Conservation (phyloP, 2,797 vertebrate species). For the Poecilia picta region DNA sequence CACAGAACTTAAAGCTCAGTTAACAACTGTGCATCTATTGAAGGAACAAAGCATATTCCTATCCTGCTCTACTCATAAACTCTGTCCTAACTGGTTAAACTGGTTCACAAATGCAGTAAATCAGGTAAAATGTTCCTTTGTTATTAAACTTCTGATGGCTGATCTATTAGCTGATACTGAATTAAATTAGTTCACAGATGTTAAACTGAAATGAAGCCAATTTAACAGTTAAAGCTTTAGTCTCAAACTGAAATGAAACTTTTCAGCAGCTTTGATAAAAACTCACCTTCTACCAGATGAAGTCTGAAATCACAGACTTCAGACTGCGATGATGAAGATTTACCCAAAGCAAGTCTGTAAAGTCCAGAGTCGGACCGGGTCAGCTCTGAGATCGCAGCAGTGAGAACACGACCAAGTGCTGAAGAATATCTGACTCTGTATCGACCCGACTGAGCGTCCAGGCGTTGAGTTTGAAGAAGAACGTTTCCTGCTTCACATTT, state of each 20-base stretch:
- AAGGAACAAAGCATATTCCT: no score
- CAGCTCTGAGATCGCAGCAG: constrained; percentile 21
- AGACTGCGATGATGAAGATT: accelerated
- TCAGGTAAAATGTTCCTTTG: no score
- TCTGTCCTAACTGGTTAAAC: no score
- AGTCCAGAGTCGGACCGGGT: constrained; percentile 20
- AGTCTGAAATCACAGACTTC: neutral
- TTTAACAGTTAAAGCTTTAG: no score
- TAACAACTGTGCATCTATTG: no score
- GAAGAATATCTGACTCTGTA: accelerated
- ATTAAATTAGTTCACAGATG: neutral
- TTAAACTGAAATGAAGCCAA: neutral
- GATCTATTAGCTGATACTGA: no score
- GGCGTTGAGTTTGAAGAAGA: accelerated
- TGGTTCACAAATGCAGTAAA: no score
- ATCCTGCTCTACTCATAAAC: no score
- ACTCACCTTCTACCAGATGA: constrained; percentile 27
- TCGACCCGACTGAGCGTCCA: accelerated
- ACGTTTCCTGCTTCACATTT: accelerated
- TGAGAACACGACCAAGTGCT: no score
- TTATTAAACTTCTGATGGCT: no score
- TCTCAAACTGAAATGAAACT: neutral
- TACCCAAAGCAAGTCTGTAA: constrained; percentile 7
- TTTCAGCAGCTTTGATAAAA: neutral
- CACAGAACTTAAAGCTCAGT: no score